These are phyloP conservation scores for Drosophila simulans DNA, from an alignment of 1,140 invertebrate genomes.

Conservation along the genomic window DNA sequence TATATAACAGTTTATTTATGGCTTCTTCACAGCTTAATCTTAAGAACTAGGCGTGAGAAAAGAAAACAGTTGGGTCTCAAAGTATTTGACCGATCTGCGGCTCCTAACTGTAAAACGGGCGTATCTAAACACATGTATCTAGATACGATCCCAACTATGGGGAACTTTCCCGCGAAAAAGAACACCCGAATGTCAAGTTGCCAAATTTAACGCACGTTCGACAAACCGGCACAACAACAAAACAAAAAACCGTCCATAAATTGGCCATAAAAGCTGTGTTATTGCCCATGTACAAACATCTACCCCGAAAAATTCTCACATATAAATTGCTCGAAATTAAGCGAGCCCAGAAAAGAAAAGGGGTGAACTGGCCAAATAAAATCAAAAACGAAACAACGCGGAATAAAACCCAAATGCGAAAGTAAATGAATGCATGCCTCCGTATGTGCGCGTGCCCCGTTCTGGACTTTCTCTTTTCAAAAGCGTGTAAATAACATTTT, in stretches of 20 bases:
- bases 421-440: slow-evolving; percentile 73
- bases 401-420: slow-evolving; percentile 53
- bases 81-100: not conserved
- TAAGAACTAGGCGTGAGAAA: slow-evolving; percentile 41
- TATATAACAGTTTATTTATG: slow-evolving; percentile 33
- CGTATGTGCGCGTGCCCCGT: slow-evolving; percentile 28
- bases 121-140: slow-evolving; percentile 51
- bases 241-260: slow-evolving; percentile 42
- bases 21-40: slow-evolving; percentile 53
- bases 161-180: slow-evolving; percentile 26
- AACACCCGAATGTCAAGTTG: slow-evolving; percentile 9
- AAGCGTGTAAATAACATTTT: slow-evolving; percentile 80
- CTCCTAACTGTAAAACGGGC: slow-evolving; percentile 21
- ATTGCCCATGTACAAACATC: slow-evolving; percentile 55
- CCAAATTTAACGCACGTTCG: slow-evolving; percentile 70
- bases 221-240: slow-evolving; percentile 37
- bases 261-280: slow-evolving; percentile 71
- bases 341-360: slow-evolving; percentile 52
- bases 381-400: slow-evolving; percentile 33
- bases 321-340: slow-evolving; percentile 66
- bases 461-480: slow-evolving; percentile 80
- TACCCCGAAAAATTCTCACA: slow-evolving; percentile 60
- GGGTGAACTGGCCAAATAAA: slow-evolving; percentile 43
- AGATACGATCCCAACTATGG: slow-evolving; percentile 14
- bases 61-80: slow-evolving; percentile 28